Base-by-base conservation (phyloP, 2,888 invertebrate genomes). In the Zhuqinia jingwanae region DNA sequence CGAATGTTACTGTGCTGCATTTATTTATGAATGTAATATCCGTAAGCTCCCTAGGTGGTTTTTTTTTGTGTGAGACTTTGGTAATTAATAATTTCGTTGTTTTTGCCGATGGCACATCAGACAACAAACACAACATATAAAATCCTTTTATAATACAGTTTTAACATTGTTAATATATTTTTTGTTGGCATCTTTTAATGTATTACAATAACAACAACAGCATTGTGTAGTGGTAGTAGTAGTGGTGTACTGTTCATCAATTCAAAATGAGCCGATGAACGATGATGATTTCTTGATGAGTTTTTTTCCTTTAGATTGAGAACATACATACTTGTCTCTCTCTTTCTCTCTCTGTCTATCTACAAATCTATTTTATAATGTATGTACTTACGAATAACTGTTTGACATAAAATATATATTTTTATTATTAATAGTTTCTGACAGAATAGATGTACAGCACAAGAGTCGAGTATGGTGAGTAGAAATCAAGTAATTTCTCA, bases 71-170 rank as follows among this genome's bases (percentile, higher is more conserved):
- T 76, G 53, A 36, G 84, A 84, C 68, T 50, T n/a, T 78, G 45
- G 77, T 84, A 84, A 84, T 84, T 84, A 84, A 84, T 84, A 84
- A 84, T 84, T 84, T 84, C 65, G 84, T 68, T 84, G 84, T 84
- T 84, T 84, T 84, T 77, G 84, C 78, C 77, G 84, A 84, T 84
- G 77, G 78, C 77, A 68, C 17, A 63, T 42, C 45, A 47, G 45
- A 70, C 45, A 22, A 65, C 63, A 36, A n/a, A 15, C 47, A 22
- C 15, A 25, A 36, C 80, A 30, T n/a, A n/a, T 63, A 53, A 60
- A 53, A 58, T 45, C 45, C 42, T 27, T 0, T n/a, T n/a, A n/a
- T 77, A 42, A 58, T 77, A 58, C 50, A 47, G 27, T 79, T 47
- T 63, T 77, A 77, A 77, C 58, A 60, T 63, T 76, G 56, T 53